A percentile compares a stretch with the other conserved stretches of the same genome.
Conservation (phyloP, 2,888 invertebrate genomes). For the Ophion slaviceki region DNA sequence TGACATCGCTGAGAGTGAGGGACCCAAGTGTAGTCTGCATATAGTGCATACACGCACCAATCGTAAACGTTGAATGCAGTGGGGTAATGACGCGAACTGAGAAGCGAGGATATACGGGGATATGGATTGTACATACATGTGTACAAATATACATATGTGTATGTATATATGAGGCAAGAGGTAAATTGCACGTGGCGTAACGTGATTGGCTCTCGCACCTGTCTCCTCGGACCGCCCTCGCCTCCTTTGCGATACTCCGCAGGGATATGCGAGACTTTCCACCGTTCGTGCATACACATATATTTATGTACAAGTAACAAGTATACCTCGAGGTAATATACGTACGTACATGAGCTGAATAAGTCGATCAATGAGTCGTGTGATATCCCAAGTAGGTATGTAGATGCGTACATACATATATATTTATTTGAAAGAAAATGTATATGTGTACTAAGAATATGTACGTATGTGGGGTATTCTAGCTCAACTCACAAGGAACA, state of each 20-base stretch:
- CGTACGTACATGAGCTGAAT: slow-evolving; percentile 25
- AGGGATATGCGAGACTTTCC: slow-evolving; percentile 48
- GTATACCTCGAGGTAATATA: slow-evolving; percentile 27
- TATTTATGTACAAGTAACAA: slow-evolving; percentile 52
- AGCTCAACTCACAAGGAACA: no score
- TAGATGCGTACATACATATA: no score
- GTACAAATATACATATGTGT: not conserved
- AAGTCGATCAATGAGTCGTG: slow-evolving; percentile 24
- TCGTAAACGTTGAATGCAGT: slow-evolving; percentile 35
- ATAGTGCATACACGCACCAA: not conserved
- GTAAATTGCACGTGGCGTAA: slow-evolving; percentile 80
- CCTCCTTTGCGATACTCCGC: slow-evolving; percentile 69
- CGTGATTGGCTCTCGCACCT: slow-evolving; percentile 81
- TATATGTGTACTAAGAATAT: no score
- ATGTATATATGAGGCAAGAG: slow-evolving; percentile 35
- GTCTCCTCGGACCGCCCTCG: slow-evolving; percentile 80
- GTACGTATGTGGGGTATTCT: no score
- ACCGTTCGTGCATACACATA: slow-evolving; percentile 17
- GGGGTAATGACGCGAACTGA: slow-evolving; percentile 65
- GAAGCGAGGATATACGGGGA: slow-evolving; percentile 59
- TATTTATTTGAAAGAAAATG: no score
- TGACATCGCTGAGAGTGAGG: no score
- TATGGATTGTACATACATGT: not conserved
- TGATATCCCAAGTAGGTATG: slow-evolving; percentile 12
- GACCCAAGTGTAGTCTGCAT: not conserved